Evolutionary conservation across 1,140 invertebrate genomes (phyloP).

Genomic region (Drosophila jambulina): DNA sequence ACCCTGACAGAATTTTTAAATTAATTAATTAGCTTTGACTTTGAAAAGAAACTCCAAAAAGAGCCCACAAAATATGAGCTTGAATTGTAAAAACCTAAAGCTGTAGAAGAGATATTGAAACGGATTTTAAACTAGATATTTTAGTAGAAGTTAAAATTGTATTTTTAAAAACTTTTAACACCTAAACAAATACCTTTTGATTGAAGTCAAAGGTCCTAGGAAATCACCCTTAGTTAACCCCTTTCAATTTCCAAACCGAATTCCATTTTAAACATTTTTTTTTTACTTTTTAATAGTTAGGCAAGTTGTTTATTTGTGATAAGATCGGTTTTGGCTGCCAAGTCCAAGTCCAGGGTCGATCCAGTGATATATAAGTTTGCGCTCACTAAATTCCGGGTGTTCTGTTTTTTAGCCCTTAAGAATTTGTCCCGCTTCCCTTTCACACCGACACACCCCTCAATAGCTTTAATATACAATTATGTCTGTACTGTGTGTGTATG

Average conservation of each 20-base stretch:
- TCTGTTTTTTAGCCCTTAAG: constrained; percentile 37
- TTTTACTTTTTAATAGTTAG: constrained; percentile 19
- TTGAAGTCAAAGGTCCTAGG: too few relatives aligned
- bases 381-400: constrained; percentile 30
- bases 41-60: neutral
- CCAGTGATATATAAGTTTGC: constrained; percentile 60
- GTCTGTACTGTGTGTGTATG: constrained; percentile 1
- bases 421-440: neutral
- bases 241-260: neutral
- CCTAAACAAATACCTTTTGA: too few relatives aligned
- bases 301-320: constrained; percentile 53
- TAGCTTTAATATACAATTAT: constrained; percentile 26
- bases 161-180: too few relatives aligned
- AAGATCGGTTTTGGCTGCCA: constrained; percentile 47
- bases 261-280: neutral
- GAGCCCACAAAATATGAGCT: neutral
- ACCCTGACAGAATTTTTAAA: neutral
- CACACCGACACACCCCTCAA: constrained; percentile 12
- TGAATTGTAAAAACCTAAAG: neutral
- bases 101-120: neutral
- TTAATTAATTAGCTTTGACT: neutral
- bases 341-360: constrained; percentile 15
- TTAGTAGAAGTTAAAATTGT: too few relatives aligned
- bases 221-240: neutral
- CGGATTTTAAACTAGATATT: neutral